Evolutionary conservation across 2,888 invertebrate genomes (phyloP).

Genomic region (Latrodectus hesperus): DNA sequence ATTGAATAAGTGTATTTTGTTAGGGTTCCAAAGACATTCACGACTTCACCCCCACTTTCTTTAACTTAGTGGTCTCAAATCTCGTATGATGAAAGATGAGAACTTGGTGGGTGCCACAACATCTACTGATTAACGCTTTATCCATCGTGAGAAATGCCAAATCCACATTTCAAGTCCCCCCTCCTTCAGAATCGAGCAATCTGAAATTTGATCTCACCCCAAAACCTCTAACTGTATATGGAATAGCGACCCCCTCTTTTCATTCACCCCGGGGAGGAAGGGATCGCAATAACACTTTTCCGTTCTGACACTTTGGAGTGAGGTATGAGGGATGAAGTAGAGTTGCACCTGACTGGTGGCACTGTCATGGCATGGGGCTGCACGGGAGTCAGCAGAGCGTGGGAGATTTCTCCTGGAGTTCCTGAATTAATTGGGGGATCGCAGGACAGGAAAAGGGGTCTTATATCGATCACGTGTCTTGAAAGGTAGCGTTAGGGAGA

Average conservation of each 20-base stretch:
- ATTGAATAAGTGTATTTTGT: too few species aligned
- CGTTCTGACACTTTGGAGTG: conserved; percentile 25
- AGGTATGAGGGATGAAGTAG: neutral
- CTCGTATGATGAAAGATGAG: too few species aligned
- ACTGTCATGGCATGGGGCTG: conserved; percentile 21
- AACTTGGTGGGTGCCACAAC: neutral
- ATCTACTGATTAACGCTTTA: neutral
- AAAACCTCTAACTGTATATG: neutral
- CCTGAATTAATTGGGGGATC: conserved; percentile 49
- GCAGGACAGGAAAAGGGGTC: conserved; percentile 2
- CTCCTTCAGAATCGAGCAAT: conserved; percentile 12
- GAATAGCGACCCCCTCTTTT: neutral
- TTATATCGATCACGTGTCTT: conserved; percentile 26
- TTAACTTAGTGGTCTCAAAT: too few species aligned
- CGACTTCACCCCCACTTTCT: too few species aligned
- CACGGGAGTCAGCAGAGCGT: conserved; percentile 56
- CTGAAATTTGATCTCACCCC: conserved; percentile 13
- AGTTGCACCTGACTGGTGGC: neutral
- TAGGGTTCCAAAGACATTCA: too few species aligned
- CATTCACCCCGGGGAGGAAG: neutral
- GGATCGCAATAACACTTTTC: conserved; percentile 50
- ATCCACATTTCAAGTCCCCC: conserved; percentile 6
- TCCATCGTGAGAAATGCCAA: conserved; percentile 26
- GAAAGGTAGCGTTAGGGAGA: neutral
- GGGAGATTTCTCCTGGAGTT: conserved; percentile 44